Evolutionary conservation across 2,797 vertebrate genomes (phyloP), one percentile per base, ranked within the genome.

Genomic region (Mormyrus proboscirostris): DNA sequence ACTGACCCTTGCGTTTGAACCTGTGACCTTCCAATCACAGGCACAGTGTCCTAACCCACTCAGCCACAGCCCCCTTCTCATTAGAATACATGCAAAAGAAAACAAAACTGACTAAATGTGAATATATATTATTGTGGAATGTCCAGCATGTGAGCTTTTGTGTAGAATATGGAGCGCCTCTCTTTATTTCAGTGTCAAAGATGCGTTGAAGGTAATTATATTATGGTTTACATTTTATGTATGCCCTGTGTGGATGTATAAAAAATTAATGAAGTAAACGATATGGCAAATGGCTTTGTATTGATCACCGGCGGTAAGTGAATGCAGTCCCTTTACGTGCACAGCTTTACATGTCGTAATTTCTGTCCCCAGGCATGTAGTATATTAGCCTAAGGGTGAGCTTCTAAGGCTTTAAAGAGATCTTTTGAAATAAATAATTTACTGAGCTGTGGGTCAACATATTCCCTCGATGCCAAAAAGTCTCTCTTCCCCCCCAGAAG

Each of bases 251-350:
- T n/a, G 49, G 53, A 59, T 38, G 53, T 12, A 65, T 62, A 62
- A 69, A 65, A 65, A 49, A 88, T 87, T 57, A 44, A 88, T 88
- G 86, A 88, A 47, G 87, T 69, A 65, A 88, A 69, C 8, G 41
- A 88, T 49, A 55, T 16, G 29, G 41, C 33, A 65, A 88, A 65
- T 65, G 57, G 86, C 85, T 87, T 16, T 57, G 57, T 88, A 88
- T 65, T 49, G 87, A 88, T 88, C 57, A 65, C 87, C 1, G 8
- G 41, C 19, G 6, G 29, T 29, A 55, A 57, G 85, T 55, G 53
- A 41, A 38, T 62, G 55, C 14, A 33, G 4, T 87, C 41, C 47
- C 57, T 55, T 41, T 38, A 62, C 49, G 57, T 25, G 41, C 41
- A 57, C 57, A n/a, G 41, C 41, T 65, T 88, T 62, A 47, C 86